Percentiles rank a stretch among this genome's conserved stretches.
Evolutionary conservation across 2,888 invertebrate genomes (phyloP).

Genomic region (Aethes cnicana): DNA sequence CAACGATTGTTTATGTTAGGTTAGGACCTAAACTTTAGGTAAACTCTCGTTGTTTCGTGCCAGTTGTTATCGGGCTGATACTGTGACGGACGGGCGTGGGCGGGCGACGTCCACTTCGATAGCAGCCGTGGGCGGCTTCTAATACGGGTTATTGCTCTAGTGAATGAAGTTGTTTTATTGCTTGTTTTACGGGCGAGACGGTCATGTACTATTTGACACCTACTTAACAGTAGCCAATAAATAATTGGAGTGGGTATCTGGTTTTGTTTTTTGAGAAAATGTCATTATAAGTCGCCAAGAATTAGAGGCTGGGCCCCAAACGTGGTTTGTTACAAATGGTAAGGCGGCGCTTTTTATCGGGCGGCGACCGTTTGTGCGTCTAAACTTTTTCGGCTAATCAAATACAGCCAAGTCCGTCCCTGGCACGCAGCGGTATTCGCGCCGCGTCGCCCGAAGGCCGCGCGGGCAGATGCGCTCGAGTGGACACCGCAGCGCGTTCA

Average conservation of each 20-base stretch:
- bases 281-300: too few species aligned
- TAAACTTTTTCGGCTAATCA: too few species aligned
- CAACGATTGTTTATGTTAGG: too few species aligned
- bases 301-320: too few species aligned
- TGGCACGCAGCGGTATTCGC: conserved; percentile 54
- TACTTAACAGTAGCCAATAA: background rate
- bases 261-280: too few species aligned
- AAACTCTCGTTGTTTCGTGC: background rate
- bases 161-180: conserved; percentile 20
- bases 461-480: conserved; percentile 69
- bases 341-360: too few species aligned
- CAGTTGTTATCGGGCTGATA: conserved; percentile 34
- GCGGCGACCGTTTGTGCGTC: too few species aligned
- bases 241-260: too few species aligned
- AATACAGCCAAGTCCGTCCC: conserved; percentile 52
- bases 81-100: conserved; percentile 46
- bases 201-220: background rate
- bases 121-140: conserved; percentile 4
- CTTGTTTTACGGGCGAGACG: conserved; percentile 11
- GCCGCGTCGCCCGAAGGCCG: conserved; percentile 64
- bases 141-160: conserved; percentile 1
- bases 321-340: background rate
- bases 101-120: conserved; percentile 8
- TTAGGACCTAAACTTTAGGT: conserved; percentile 4
- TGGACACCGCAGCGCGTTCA: conserved; percentile 44